Conservation (phyloP, 2,113 vertebrate genomes). For the Tapirus terrestris region DNA sequence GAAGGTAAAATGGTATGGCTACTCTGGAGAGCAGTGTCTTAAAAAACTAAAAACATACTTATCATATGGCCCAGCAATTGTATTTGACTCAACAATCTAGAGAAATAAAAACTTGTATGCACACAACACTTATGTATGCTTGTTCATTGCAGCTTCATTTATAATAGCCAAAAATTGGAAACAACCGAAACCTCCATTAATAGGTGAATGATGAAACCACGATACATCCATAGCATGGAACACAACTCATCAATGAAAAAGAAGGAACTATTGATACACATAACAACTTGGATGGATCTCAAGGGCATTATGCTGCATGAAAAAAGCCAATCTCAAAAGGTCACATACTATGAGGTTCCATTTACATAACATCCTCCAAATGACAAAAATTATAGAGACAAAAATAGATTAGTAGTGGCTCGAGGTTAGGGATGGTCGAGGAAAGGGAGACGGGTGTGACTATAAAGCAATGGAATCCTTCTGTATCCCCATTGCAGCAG, state of each 20-base stretch:
- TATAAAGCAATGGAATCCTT: neutral
- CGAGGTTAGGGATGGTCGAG: neutral
- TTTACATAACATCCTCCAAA: neutral
- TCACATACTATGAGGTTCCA: neutral
- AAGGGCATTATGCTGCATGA: too few relatives aligned
- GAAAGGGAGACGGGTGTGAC: neutral
- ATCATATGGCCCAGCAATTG: neutral
- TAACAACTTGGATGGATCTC: neutral
- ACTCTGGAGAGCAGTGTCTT: neutral
- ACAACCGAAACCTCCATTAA: neutral
- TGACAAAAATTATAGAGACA: neutral
- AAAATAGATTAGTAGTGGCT: neutral
- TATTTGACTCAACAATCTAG: neutral
- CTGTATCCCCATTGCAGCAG: neutral
- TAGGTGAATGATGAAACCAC: neutral
- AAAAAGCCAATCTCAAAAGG: neutral
- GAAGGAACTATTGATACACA: neutral
- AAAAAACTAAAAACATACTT: neutral
- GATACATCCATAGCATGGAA: fast-evolving
- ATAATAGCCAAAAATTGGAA: neutral
- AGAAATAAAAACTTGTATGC: neutral
- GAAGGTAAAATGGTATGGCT: neutral
- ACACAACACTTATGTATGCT: neutral
- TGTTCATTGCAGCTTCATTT: neutral
- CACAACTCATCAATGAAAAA: neutral